phyloP scores from a whole-genome alignment of 2,797 vertebrate genomes.

The Microcaecilia unicolor region DNA sequence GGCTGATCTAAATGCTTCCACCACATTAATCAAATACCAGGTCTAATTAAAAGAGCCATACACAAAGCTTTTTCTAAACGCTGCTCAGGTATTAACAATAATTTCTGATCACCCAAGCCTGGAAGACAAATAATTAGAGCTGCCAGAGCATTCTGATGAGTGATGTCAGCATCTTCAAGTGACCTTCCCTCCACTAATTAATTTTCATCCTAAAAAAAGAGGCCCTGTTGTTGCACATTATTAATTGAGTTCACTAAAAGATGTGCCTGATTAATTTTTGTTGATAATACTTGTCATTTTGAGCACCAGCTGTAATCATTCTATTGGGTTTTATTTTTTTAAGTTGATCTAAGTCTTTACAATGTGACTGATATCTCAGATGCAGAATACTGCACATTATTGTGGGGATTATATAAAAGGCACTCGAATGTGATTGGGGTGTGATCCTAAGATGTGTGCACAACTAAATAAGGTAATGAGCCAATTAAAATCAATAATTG shows the following conservation, averaged over 20 bases:
- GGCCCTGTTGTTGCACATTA: conserved; percentile 99
- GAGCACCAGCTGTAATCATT: conserved; percentile 91
- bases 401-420: too few relatives aligned
- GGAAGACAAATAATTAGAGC: conserved; percentile 99
- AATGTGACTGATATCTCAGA: conserved; percentile 82
- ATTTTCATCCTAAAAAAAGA: conserved; percentile 99
- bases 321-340: conserved; percentile 96
- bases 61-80: conserved; percentile 98
- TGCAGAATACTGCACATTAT: too few relatives aligned
- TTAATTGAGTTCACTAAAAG: conserved; percentile 99
- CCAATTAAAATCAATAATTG: too few relatives aligned
- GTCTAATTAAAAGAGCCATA: conserved; percentile 99
- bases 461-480: too few relatives aligned
- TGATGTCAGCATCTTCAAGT: conserved; percentile 99
- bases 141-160: conserved; percentile 98
- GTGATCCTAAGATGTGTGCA: too few relatives aligned
- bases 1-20: conserved; percentile 90
- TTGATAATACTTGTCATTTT: conserved; percentile 99
- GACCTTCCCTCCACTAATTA: conserved; percentile 99
- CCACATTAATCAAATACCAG: conserved; percentile 99
- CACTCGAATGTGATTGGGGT: too few relatives aligned
- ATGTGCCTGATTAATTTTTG: conserved; percentile 99
- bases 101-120: conserved; percentile 99
- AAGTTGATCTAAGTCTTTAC: conserved; percentile 94
- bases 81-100: conserved; percentile 99